Percentiles rank a stretch among this genome's conserved stretches.
Conservation (phyloP, 2,797 vertebrate genomes). For the Coilia nasus region DNA sequence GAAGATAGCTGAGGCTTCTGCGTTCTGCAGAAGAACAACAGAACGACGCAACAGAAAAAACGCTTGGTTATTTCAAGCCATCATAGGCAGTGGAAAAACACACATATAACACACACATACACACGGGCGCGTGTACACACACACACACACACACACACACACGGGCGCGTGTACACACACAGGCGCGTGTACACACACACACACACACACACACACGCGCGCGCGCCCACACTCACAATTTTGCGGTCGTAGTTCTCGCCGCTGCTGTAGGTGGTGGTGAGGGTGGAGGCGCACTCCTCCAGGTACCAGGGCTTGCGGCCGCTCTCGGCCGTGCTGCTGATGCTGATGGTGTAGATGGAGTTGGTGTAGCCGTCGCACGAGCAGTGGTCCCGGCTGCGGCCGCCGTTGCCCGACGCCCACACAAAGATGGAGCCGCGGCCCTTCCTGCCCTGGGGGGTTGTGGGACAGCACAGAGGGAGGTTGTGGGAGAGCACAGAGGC, state of each 20-base stretch:
- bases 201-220: not conserved
- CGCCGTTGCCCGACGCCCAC: conserved; percentile 97
- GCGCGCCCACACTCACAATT: conserved; percentile 80
- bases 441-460: conserved; percentile 84
- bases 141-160: too few relatives aligned
- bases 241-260: conserved; percentile 97
- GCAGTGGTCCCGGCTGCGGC: conserved; percentile 96
- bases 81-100: not conserved
- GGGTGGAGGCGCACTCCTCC: conserved; percentile 94
- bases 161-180: too few relatives aligned
- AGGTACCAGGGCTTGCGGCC: conserved; percentile 98
- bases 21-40: too few relatives aligned
- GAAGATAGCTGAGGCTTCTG: too few relatives aligned
- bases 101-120: not conserved
- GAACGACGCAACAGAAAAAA: too few relatives aligned
- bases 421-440: conserved; percentile 95
- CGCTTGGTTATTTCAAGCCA: too few relatives aligned
- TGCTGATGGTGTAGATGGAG: conserved; percentile 98
- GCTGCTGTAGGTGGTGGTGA: conserved; percentile 98
- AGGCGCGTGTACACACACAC: not conserved
- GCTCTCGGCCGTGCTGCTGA: conserved; percentile 97
- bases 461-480: not conserved
- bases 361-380: conserved; percentile 98
- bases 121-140: not conserved
- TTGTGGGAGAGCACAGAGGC: not conserved